Percentiles rank a stretch among this genome's conserved stretches.
These are phyloP conservation scores for Drosophila fuyamai DNA, from an alignment of 1,140 invertebrate species.

Conservation along the genomic window DNA sequence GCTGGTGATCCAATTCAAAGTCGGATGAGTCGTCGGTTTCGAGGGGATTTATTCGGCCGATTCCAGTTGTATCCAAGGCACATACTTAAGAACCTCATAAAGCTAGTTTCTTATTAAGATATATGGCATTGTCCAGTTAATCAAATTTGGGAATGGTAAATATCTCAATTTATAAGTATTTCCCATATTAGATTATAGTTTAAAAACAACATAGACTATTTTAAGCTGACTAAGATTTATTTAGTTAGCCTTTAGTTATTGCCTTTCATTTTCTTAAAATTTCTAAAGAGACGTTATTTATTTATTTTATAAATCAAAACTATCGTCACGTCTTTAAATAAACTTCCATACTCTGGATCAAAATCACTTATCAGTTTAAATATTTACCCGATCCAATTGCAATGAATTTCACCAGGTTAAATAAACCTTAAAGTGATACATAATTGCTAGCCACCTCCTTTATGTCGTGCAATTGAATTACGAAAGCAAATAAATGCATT, in stretches of 20 bases:
- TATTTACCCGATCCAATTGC: background rate
- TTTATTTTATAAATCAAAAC: too few relatives aligned
- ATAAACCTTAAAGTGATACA: background rate
- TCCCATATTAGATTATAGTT: background rate
- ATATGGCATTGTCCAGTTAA: slow-evolving; percentile 1
- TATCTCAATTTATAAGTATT: background rate
- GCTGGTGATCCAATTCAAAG: slow-evolving; percentile 22
- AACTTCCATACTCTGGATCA: background rate
- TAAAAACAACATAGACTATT: too few relatives aligned
- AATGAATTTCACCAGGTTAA: background rate
- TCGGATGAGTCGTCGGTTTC: slow-evolving; percentile 1
- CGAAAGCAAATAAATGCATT: slow-evolving; percentile 32
- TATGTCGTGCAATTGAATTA: slow-evolving; percentile 25
- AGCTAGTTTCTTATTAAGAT: background rate
- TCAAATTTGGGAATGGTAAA: background rate
- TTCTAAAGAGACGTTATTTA: too few relatives aligned
- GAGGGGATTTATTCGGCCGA: slow-evolving; percentile 9
- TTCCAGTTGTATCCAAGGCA: slow-evolving; percentile 10
- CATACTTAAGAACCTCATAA: background rate
- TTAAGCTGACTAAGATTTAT: too few relatives aligned
- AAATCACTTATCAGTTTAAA: background rate
- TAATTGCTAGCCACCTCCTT: slow-evolving; percentile 20
- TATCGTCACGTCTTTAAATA: background rate
- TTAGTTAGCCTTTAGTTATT: too few relatives aligned
- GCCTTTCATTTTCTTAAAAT: too few relatives aligned